Evolutionary conservation across 2,797 vertebrate genomes (phyloP).

Genomic region (Crypturellus tataupa): DNA sequence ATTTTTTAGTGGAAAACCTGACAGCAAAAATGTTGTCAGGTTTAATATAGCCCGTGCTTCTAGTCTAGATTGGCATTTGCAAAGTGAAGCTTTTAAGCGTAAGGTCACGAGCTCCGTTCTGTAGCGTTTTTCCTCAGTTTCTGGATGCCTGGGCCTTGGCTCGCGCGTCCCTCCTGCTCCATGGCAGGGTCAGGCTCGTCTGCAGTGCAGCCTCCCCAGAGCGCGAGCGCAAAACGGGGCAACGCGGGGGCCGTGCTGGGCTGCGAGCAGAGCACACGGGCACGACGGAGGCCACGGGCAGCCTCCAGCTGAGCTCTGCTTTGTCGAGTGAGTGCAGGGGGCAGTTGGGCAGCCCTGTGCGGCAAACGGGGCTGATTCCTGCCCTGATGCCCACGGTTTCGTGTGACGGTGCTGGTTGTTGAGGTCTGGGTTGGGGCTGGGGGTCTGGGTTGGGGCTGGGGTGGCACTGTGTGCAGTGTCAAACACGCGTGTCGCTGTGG

Average conservation of each 20-base stretch:
- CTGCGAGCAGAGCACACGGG: not conserved
- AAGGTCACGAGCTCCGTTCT: constrained; percentile 1
- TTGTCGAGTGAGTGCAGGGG: not conserved
- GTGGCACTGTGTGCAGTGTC: not conserved
- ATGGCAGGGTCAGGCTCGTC: not conserved
- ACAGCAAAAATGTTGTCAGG: constrained; percentile 4
- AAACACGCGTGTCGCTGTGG: rapidly evolving
- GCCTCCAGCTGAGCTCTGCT: not conserved
- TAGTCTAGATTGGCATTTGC: constrained; percentile 1
- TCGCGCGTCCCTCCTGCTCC: not conserved
- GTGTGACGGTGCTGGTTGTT: not conserved
- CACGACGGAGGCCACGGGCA: not conserved
- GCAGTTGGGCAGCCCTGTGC: not conserved
- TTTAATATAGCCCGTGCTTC: constrained; percentile 19
- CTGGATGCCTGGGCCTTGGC: not conserved
- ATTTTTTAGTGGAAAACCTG: not conserved
- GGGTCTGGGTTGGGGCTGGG: too few relatives aligned
- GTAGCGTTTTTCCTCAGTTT: not conserved
- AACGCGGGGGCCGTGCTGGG: not conserved
- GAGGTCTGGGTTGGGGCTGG: not conserved
- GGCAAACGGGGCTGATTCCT: not conserved
- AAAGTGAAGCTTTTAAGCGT: constrained; percentile 32
- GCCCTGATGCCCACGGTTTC: not conserved
- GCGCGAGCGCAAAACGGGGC: too few relatives aligned
- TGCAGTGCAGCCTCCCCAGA: not conserved